Evolutionary conservation across 1,140 invertebrate species (phyloP), one percentile per base, ranked within the genome.

Genomic region (Papilio glaucus): DNA sequence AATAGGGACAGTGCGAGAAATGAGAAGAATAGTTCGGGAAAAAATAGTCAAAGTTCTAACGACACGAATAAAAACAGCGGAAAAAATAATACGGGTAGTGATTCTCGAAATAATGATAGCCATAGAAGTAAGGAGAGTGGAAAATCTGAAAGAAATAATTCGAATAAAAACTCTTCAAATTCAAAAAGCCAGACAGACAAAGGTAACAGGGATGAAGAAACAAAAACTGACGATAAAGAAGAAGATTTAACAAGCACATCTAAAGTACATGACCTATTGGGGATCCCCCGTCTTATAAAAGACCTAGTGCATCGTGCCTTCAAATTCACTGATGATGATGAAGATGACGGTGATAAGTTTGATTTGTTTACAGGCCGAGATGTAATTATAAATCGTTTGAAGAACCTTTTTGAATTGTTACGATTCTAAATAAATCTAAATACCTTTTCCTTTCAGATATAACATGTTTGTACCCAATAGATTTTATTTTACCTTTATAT

Each of bases 41-140:
- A 9, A 24, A 24, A 21, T 57, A 57, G 10, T 57, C 49, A 57
- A 13, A 57, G 49, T 57, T 57, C 49, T 10, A n/a, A n/a, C n/a
- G n/a, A n/a, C n/a, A n/a, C n/a, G n/a, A n/a, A n/a, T 33, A 33
- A 33, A 33, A 33, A 33, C 6, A 33, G 29, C 29, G 29, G 29
- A 33, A 33, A 33, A 33, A 33, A 6, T 33, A 33, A 33, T n/a
- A n/a, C n/a, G n/a, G n/a, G n/a, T n/a, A n/a, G n/a, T n/a, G n/a
- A n/a, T n/a, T n/a, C n/a, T n/a, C n/a, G n/a, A n/a, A n/a, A n/a
- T n/a, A n/a, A n/a, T n/a, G n/a, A n/a, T n/a, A n/a, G n/a, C n/a
- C n/a, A n/a, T n/a, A n/a, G n/a, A n/a, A n/a, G n/a, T n/a, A n/a
- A n/a, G n/a, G n/a, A n/a, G n/a, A n/a, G n/a, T n/a, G n/a, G n/a